Percentiles rank a stretch among this genome's conserved stretches.
phyloP scores from a whole-genome alignment of 2,113 vertebrate genomes.

The Pelecanus crispus region DNA sequence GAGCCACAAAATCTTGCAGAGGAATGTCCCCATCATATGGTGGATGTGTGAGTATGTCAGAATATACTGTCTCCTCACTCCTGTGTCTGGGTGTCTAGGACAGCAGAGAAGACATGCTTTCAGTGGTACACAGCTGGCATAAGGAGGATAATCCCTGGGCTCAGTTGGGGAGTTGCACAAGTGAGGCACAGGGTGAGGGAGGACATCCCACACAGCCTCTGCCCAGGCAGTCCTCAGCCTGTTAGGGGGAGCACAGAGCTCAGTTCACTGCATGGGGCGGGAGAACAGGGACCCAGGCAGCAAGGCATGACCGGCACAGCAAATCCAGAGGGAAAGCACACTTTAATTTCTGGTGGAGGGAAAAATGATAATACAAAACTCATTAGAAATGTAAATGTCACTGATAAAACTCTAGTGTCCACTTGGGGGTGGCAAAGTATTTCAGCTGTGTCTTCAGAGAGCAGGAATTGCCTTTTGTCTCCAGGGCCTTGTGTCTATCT shows the following conservation, averaged over 20 bases:
- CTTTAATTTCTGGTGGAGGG: neutral
- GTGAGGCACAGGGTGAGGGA: neutral
- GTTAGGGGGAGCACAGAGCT: neutral
- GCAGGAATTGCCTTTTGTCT: neutral
- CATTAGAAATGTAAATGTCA: neutral
- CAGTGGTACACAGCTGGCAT: neutral
- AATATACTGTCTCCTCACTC: neutral
- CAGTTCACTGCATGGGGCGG: accelerated
- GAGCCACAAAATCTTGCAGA: neutral
- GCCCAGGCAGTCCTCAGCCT: neutral
- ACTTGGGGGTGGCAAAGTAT: conserved; percentile 69
- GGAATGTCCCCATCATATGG: neutral
- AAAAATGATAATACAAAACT: neutral
- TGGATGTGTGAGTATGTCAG: neutral
- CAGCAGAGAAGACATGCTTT: accelerated
- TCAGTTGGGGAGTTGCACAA: neutral
- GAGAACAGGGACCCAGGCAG: neutral
- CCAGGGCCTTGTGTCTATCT: neutral
- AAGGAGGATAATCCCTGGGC: neutral
- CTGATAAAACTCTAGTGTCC: conserved; percentile 34
- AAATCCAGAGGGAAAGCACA: neutral
- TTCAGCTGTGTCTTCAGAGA: conserved; percentile 44
- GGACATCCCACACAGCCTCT: neutral
- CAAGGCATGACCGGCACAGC: accelerated
- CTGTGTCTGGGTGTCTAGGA: neutral